Conservation (phyloP, 2,797 vertebrate genomes). For the Philypnodon macrostomus region DNA sequence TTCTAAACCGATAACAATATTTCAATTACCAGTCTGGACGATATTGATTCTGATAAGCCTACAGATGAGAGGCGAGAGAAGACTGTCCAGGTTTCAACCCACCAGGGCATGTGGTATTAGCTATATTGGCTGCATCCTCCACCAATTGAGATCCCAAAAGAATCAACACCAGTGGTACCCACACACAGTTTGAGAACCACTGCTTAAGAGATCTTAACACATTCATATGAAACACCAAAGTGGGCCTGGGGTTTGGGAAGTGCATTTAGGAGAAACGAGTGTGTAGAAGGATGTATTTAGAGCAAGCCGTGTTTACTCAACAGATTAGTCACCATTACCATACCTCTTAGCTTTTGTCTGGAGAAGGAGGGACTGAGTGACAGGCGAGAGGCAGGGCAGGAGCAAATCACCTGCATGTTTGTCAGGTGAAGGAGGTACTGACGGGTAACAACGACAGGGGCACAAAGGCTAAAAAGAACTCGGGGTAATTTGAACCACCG, state of each 20-base stretch:
- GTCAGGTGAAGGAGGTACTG: constrained; percentile 52
- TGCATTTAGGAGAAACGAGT: constrained; percentile 47
- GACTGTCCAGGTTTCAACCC: no score
- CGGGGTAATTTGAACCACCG: constrained; percentile 32
- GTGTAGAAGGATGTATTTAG: constrained; percentile 53
- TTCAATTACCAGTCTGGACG: no score
- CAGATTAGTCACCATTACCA: constrained; percentile 71
- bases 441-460: constrained; percentile 22
- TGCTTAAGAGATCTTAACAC: no score
- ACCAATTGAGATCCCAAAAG: no score
- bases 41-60: no score
- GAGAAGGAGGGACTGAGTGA: constrained; percentile 64
- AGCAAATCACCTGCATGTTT: constrained; percentile 51
- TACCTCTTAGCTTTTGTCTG: constrained; percentile 64
- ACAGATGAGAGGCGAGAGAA: no score
- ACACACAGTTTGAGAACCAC: no score
- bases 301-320: constrained; percentile 68
- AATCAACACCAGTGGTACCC: no score
- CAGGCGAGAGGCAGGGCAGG: constrained; percentile 44
- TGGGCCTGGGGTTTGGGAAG: constrained; percentile 46
- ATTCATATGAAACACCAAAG: constrained; percentile 43
- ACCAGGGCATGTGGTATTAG: no score
- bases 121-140: no score
- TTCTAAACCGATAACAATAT: no score
- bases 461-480: constrained; percentile 49